A percentile compares a stretch with the other conserved stretches of the same genome.
phyloP scores from a whole-genome alignment of 2,113 vertebrate species.

The Cynoglossus semilaevis region DNA sequence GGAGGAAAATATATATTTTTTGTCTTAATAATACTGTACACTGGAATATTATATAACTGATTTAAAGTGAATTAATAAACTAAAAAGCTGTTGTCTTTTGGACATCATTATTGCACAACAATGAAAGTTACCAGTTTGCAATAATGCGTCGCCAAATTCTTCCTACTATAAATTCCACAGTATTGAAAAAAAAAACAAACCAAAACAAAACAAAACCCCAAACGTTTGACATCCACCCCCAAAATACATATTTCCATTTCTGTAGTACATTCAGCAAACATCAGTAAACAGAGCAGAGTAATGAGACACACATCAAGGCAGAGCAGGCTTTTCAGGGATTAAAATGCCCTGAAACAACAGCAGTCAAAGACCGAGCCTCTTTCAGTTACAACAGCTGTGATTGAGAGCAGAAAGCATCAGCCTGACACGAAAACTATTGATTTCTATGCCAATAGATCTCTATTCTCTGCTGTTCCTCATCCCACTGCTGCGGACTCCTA shows the following conservation, averaged over 20 bases:
- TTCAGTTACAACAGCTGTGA: constrained; percentile 28
- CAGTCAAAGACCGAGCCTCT: constrained; percentile 46
- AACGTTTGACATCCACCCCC: background rate
- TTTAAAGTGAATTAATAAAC: constrained; percentile 32
- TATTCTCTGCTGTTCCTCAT: constrained; percentile 48
- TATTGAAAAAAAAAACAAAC: background rate
- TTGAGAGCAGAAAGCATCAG: constrained; percentile 44
- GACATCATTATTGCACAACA: too few relatives aligned
- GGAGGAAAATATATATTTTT: too few relatives aligned
- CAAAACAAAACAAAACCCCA: too few relatives aligned
- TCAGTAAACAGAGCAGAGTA: background rate
- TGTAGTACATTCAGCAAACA: constrained; percentile 5
- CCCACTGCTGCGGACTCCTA: constrained; percentile 14
- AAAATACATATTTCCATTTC: background rate
- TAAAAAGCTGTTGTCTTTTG: constrained; percentile 8
- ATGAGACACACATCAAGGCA: constrained; percentile 6
- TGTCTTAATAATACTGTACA: too few relatives aligned
- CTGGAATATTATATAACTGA: constrained; percentile 13
- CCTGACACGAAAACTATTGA: constrained; percentile 68
- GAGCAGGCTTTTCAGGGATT: constrained; percentile 18
- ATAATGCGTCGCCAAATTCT: too few relatives aligned
- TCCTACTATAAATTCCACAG: constrained; percentile 5
- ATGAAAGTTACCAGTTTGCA: too few relatives aligned
- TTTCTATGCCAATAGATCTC: constrained; percentile 58
- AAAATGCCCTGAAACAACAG: constrained; percentile 36